Evolutionary conservation across 2,888 invertebrate species (phyloP).

Genomic region (Nymphalis urticae): DNA sequence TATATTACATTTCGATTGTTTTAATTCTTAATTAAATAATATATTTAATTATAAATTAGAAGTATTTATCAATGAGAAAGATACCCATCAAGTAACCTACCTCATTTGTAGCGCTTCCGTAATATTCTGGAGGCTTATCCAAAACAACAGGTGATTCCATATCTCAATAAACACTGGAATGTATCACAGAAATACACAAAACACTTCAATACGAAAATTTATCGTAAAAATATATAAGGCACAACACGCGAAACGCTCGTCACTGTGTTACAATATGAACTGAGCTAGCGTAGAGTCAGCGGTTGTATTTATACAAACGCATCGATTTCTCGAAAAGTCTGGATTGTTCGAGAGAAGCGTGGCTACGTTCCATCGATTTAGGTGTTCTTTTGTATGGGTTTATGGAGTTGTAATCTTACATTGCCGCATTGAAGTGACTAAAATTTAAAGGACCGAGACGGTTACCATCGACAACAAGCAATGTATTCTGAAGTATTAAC

Average conservation of each 20-base stretch:
- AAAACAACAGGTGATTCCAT: slow-evolving; percentile 84
- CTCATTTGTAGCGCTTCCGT: slow-evolving; percentile 63
- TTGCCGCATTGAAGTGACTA: slow-evolving; percentile 13
- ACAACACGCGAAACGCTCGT: slow-evolving; percentile 47
- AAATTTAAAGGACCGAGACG: neutral
- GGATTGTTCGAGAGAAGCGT: slow-evolving; percentile 60
- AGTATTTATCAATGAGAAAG: neutral
- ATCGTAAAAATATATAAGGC: slow-evolving; percentile 45
- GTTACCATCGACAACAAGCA: neutral
- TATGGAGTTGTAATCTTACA: slow-evolving; percentile 29
- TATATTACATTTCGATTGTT: too few species aligned
- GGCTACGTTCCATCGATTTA: slow-evolving; percentile 30
- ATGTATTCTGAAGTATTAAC: slow-evolving; percentile 1
- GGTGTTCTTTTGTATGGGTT: slow-evolving; percentile 33
- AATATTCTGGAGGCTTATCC: slow-evolving; percentile 83
- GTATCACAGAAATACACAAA: slow-evolving; percentile 65
- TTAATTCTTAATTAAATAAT: too few species aligned
- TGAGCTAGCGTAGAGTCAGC: slow-evolving; percentile 53
- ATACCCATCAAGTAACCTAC: slow-evolving; percentile 61
- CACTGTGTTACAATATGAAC: slow-evolving; percentile 63
- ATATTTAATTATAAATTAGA: neutral
- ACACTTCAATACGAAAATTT: slow-evolving; percentile 51
- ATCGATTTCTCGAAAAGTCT: slow-evolving; percentile 51
- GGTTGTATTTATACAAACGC: slow-evolving; percentile 65
- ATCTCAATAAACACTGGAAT: slow-evolving; percentile 63